Evolutionary conservation across 2,113 vertebrate species (phyloP).

Genomic region (Anarhynchus alexandrinus): DNA sequence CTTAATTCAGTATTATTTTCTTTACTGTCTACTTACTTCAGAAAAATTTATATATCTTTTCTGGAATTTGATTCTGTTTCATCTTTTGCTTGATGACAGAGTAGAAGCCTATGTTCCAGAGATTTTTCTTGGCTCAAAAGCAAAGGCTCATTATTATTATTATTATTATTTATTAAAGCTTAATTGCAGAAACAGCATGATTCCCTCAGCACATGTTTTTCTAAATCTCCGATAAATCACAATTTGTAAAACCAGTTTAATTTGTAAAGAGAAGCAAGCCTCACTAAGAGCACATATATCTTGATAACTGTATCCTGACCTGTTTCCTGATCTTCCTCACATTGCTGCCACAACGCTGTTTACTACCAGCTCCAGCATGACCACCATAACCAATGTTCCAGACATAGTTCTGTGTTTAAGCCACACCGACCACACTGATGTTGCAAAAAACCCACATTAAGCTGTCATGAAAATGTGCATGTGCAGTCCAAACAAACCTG

Average conservation of each 20-base stretch:
- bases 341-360: not conserved
- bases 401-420: not conserved
- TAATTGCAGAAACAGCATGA: conserved; percentile 20
- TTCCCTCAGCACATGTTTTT: not conserved
- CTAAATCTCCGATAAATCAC: conserved; percentile 6
- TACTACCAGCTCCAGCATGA: not conserved
- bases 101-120: not conserved
- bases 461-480: not conserved
- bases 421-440: not conserved
- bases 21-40: not conserved
- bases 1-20: not conserved
- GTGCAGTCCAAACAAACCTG: not conserved
- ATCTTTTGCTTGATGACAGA: not conserved
- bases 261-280: not conserved
- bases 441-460: not conserved
- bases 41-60: not conserved
- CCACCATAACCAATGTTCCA: not conserved
- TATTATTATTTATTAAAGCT: conserved; percentile 39
- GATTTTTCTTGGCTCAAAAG: conserved; percentile 40
- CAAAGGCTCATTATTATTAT: not conserved
- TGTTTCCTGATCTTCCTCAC: conserved; percentile 4
- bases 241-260: not conserved
- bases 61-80: not conserved
- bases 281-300: not conserved
- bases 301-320: conserved; percentile 51